Evolutionary conservation across 2,113 vertebrate species (phyloP), one percentile per base, ranked within the genome.

Genomic region (Regulus satrapa): DNA sequence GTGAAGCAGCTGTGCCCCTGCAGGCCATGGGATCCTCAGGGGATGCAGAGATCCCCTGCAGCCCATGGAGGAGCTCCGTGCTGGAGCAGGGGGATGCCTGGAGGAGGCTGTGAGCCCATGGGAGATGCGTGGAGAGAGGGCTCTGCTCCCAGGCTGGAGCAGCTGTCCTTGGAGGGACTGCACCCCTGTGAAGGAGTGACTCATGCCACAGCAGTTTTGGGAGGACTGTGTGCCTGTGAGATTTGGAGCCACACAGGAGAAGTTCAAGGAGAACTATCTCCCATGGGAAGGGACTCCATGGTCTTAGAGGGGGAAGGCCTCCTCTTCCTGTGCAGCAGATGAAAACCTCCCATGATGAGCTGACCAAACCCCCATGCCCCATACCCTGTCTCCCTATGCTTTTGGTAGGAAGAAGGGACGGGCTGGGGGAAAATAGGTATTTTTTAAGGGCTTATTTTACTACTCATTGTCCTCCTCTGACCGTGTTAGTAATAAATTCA

Each of bases 121-220:
- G n/a, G n/a, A n/a, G n/a, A n/a, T n/a, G n/a, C n/a, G n/a, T n/a
- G n/a, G n/a, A n/a, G n/a, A n/a, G n/a, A n/a, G n/a, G n/a, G n/a
- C n/a, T n/a, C n/a, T n/a, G n/a, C n/a, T n/a, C n/a, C 26, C 20
- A 24, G 1, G 2, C 4, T 1, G 1, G 34, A 26, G n/a, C 6
- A 38, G 26, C 38, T 75, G 31, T n/a, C n/a, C n/a, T n/a, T 31
- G 43, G 55, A 7, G 38, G 19, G 11, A 18, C 6, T 36, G 26
- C 14, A 2, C 18, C 14, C 12, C 25, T 5, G 1, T 45, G 32
- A n/a, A n/a, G 10, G 14, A 38, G 21, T 16, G 29, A 19, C 12
- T 18, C 9, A 8, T 4, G 2, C 8, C 19, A 21, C 15, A 38
- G 17, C 21, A 49, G 9, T 12, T 61, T 61, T 38, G 21, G 17